Evolutionary conservation across 2,888 invertebrate genomes (phyloP), one percentile per base, ranked within the genome.

Genomic region (Hybos culiciformis): DNA sequence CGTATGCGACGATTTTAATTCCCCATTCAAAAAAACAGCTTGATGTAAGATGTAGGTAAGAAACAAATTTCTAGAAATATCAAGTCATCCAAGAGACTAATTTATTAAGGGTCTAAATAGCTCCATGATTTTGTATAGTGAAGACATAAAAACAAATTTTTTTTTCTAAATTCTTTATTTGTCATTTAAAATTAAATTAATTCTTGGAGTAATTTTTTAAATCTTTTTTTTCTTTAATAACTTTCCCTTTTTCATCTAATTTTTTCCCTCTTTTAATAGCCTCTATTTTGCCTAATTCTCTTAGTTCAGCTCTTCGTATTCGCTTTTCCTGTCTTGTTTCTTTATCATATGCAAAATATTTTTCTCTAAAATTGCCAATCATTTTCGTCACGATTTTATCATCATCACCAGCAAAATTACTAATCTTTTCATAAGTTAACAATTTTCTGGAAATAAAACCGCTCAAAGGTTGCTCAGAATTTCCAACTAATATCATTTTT

Each of bases 381-480:
- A 68, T 49, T 59, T 71, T 51, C 56, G 63, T 43, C 48, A 50
- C 0, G 0, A 38, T 24, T 12, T 18, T 14, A 3, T 46, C 37
- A 5, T 41, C 17, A 17, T 40, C 34, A 2, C 61, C 67, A 14
- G 60, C 56, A 0, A 74, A 70, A 46, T 81, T 77, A 18, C 66
- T 60, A 1, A 73, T 60, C 69, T 93, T 94, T 63, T 82, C 78
- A 66, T 85, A 91, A 0, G 92, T 91, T 20, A 96, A 74, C 33
- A 96, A 70, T 37, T 92, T 68, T 19, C 96, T 71, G 11, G 88
- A 79, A 0, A 90, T 82, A 52, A 81, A 74, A 52, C 77, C 78
- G 12, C 83, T 87, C 39, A 98, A 67, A 15, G 78, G 69, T 66
- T 98, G 97, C 65, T 97, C 94, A 8, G 87, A 85, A 69, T 90